Base-by-base conservation (phyloP, 2,888 invertebrate species). In the Aporophyla nigra region DNA sequence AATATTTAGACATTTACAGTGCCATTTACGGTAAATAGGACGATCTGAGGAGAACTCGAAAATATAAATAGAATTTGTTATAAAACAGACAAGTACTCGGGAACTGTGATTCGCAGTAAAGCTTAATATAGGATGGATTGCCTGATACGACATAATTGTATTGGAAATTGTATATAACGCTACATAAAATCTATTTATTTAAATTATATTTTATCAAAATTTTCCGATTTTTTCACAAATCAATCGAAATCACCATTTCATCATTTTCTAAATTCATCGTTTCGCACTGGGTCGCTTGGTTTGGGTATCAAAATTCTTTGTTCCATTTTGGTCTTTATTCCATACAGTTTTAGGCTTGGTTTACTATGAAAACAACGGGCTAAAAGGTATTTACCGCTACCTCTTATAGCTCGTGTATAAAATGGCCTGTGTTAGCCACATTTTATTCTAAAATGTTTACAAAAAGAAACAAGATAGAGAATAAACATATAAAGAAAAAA, bases 311-410 rank as follows among this genome's bases (percentile, higher is more conserved):
- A 71, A 16, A 56, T 62, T 85, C 46, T 71, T 82, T 62, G 80
- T 82, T 76, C 66, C 66, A 84, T 78, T 76, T 79, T 76, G 69
- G 76, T 83, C 80, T 76, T 83, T 85, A 71, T 76, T 71, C 63
- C 82, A 66, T 66, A 71, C 73, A 83, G 51, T 62, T 83, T 77
- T 85, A 85, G 84, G 76, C 70, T 72, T 65, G 80, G 59, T 76
- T 76, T 80, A 71, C 72, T 33, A 76, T 77, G 80, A 73, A 80
- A 85, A 79, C 80, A 46, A 63, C 80, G 43, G 72, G 65, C 62
- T 66, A 86, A 78, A 76, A 87, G 87, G 87, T 87, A 88, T 87
- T 86, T 87, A 86, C 66, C n/a, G 74, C 87, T 87, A 76, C 78
- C 65, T 86, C 68, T 84, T 59, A 58, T 72, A 65, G 43, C 63